Evolutionary conservation across 2,113 vertebrate species (phyloP).

Genomic region (pig (Sus scrofa)): DNA sequence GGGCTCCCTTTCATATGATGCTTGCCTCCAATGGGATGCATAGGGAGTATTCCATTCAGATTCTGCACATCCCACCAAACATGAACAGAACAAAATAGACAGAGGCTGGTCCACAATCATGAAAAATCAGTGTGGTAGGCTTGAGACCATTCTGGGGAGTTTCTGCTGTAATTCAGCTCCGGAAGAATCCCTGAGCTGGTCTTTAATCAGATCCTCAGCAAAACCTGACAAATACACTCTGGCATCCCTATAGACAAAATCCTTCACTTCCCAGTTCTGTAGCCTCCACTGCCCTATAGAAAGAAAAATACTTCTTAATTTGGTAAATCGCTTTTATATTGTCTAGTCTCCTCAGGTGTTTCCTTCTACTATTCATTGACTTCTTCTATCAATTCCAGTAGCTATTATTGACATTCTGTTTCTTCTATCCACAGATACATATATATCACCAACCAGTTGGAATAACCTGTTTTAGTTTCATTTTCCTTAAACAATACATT

Average conservation of each 20-base stretch:
- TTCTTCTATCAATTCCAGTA: neutral
- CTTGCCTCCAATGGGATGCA: neutral
- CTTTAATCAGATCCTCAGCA: neutral
- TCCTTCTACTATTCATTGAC: neutral
- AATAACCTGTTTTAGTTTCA: neutral
- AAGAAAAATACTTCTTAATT: neutral
- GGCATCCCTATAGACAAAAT: neutral
- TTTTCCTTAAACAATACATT: slow-evolving; percentile 26
- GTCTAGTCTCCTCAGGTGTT: neutral
- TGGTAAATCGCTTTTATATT: neutral
- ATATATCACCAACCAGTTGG: neutral
- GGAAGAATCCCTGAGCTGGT: neutral
- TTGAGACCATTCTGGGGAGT: neutral
- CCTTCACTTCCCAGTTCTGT: neutral
- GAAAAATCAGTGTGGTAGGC: neutral
- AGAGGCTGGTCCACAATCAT: neutral
- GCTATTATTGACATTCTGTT: neutral
- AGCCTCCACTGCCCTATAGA: neutral
- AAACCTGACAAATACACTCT: neutral
- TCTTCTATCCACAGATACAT: neutral
- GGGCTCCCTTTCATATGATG: neutral
- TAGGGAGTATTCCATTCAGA: neutral
- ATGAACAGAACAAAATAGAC: neutral
- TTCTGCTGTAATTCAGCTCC: neutral
- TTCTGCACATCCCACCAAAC: neutral